phyloP scores from a whole-genome alignment of 1,140 invertebrate genomes.

The Brachionus paranguensis region DNA sequence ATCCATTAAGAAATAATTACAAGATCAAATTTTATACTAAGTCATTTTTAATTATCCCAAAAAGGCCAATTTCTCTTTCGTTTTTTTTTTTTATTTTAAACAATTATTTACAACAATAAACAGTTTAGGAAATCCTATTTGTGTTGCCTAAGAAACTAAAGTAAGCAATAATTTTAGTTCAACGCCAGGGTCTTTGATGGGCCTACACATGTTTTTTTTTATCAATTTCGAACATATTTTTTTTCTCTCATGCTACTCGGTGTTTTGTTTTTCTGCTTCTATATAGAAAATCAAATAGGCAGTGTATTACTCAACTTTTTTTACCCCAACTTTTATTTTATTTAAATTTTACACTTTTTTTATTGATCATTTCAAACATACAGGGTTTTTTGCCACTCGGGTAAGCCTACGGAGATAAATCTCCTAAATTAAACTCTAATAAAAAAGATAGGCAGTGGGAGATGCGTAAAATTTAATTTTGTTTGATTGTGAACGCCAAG shows the following conservation, averaged over 20 bases:
- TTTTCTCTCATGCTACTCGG: background rate
- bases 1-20: background rate
- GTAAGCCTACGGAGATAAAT: too few relatives aligned
- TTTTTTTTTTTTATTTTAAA: background rate
- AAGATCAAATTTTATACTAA: slow-evolving; percentile 19
- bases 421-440: too few relatives aligned
- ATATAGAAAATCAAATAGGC: background rate
- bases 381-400: too few relatives aligned
- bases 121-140: slow-evolving; percentile 1
- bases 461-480: background rate
- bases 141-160: slow-evolving; percentile 14
- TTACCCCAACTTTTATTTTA: too few relatives aligned
- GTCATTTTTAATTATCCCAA: slow-evolving; percentile 22
- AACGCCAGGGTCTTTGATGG: background rate
- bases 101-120: background rate
- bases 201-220: background rate
- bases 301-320: too few relatives aligned
- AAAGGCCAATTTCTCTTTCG: background rate
- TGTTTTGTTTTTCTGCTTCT: too few relatives aligned
- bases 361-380: too few relatives aligned
- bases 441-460: too few relatives aligned
- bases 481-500: background rate
- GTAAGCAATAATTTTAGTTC: background rate
- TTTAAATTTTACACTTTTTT: too few relatives aligned
- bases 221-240: background rate